phyloP scores from a whole-genome alignment of 2,797 vertebrate genomes.

The Sebastes flavidus region DNA sequence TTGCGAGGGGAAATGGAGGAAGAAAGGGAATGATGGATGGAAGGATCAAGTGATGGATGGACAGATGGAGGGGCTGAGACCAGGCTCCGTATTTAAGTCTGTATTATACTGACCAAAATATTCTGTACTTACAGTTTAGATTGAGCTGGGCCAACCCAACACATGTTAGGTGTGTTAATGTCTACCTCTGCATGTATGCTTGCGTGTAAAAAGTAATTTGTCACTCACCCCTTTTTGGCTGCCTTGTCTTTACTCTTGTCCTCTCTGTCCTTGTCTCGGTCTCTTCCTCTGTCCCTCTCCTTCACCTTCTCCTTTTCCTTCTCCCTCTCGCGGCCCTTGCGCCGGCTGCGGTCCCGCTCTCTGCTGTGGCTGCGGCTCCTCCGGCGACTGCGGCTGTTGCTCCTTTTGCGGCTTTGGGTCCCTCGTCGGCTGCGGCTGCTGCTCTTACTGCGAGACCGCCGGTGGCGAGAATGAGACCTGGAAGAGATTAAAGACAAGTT shows the following conservation, averaged over 20 bases:
- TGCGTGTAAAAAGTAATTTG: background rate
- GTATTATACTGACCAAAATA: slow-evolving; percentile 27
- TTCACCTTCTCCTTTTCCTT: slow-evolving; percentile 80
- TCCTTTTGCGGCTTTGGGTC: slow-evolving; percentile 80
- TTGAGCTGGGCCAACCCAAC: slow-evolving; percentile 19
- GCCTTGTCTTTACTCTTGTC: slow-evolving; percentile 84
- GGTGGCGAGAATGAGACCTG: slow-evolving; percentile 84
- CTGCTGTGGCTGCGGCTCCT: slow-evolving; percentile 85
- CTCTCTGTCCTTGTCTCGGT: slow-evolving; percentile 80
- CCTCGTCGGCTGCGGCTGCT: slow-evolving; percentile 53
- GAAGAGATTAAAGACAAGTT: background rate
- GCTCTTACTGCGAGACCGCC: slow-evolving; percentile 87
- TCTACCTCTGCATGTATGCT: background rate
- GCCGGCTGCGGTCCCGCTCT: slow-evolving; percentile 83
- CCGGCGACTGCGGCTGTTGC: slow-evolving; percentile 77
- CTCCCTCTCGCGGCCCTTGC: slow-evolving; percentile 84
- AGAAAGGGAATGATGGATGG: slow-evolving; percentile 59
- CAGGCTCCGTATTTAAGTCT: slow-evolving; percentile 41
- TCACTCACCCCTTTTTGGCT: slow-evolving; percentile 86
- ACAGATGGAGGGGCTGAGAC: slow-evolving; percentile 39
- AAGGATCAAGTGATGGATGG: slow-evolving; percentile 60
- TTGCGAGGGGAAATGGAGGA: slow-evolving; percentile 44
- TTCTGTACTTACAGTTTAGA: slow-evolving; percentile 19
- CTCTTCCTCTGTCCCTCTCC: slow-evolving; percentile 67
- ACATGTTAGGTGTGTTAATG: slow-evolving; percentile 12